These are phyloP conservation scores for Dione juno DNA, from an alignment of 2,888 invertebrate genomes.

Conservation along the genomic window DNA sequence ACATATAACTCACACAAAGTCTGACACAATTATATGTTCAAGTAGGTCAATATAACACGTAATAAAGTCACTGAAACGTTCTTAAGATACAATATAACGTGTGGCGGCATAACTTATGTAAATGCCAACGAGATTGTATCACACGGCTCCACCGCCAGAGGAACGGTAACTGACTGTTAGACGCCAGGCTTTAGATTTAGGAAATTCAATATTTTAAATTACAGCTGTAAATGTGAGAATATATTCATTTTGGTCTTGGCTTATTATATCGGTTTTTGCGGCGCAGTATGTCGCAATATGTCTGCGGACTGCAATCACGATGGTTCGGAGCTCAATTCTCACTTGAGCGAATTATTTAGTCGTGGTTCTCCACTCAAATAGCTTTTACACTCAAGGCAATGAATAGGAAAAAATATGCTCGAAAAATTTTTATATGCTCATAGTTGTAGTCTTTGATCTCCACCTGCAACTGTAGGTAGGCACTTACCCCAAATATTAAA, in stretches of 20 bases:
- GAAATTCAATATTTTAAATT: constrained; percentile 11
- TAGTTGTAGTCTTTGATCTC: no score
- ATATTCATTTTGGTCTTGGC: neutral
- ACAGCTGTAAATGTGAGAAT: neutral
- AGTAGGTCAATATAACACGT: constrained; percentile 12
- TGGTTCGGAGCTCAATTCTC: no score
- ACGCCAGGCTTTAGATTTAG: constrained; percentile 8
- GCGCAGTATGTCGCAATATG: no score
- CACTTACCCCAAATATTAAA: no score
- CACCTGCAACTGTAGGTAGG: no score
- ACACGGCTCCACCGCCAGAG: constrained; percentile 3
- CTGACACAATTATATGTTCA: neutral
- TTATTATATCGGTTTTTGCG: no score
- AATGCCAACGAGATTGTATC: constrained; percentile 23
- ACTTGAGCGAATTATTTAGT: no score
- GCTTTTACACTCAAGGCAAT: no score
- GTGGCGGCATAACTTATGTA: constrained; percentile 30
- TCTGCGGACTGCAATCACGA: no score
- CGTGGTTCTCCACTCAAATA: no score
- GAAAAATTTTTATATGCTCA: no score
- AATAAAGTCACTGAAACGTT: constrained; percentile 6
- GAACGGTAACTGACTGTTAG: constrained; percentile 24
- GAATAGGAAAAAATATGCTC: no score
- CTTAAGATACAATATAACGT: constrained; percentile 15
- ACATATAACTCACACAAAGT: neutral